These are phyloP conservation scores for Mustelus asterias DNA, from an alignment of 2,113 vertebrate species.

Conservation along the genomic window DNA sequence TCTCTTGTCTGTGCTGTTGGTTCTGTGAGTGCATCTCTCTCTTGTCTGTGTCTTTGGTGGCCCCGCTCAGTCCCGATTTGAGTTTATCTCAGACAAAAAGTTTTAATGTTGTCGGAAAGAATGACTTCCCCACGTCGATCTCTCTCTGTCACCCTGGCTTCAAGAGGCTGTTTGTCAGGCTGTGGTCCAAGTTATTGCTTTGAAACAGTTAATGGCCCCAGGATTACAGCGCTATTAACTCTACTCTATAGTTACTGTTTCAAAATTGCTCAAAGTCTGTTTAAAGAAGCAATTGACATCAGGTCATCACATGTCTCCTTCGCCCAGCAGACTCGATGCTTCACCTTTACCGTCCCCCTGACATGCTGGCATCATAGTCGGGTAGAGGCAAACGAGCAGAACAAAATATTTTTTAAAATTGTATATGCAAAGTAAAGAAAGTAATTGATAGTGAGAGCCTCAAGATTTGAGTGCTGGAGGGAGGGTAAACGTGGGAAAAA, in stretches of 20 bases:
- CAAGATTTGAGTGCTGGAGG: neutral
- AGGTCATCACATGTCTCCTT: neutral
- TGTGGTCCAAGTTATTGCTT: neutral
- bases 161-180: too few relatives aligned
- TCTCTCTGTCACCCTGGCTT: neutral
- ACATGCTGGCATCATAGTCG: neutral
- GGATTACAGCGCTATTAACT: neutral
- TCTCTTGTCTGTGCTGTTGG: neutral
- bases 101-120: neutral
- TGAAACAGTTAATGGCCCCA: neutral
- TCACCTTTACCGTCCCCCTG: neutral
- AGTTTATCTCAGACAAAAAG: neutral
- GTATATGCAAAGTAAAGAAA: neutral
- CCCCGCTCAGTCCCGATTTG: too few relatives aligned
- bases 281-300: neutral
- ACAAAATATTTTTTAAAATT: neutral
- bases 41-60: too few relatives aligned
- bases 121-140: neutral
- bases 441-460: neutral
- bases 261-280: neutral
- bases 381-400: neutral
- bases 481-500: neutral
- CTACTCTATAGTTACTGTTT: neutral
- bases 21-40: too few relatives aligned
- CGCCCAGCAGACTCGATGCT: neutral